Conservation (phyloP, 2,888 invertebrate genomes). For the Lasioglossum zephyrum region DNA sequence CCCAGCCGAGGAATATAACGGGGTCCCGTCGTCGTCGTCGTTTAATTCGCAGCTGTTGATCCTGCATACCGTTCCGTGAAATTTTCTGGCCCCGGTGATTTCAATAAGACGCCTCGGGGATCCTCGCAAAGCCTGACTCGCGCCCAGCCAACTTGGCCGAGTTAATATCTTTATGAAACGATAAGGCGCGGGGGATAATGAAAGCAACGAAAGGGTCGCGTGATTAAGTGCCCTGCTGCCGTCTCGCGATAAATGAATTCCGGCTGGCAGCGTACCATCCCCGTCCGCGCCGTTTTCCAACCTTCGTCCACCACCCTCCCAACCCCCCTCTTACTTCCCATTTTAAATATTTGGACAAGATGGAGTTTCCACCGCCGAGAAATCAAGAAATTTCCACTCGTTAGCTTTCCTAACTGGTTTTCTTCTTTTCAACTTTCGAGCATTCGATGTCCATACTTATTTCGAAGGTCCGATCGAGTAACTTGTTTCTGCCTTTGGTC, state of each 20-base stretch:
- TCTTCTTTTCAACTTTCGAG: background rate
- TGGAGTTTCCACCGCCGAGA: constrained; percentile 17
- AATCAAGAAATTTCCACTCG: constrained; percentile 14
- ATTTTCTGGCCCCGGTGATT: constrained; percentile 64
- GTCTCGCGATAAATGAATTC: constrained; percentile 69
- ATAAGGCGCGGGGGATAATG: constrained; percentile 68
- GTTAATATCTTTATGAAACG: constrained; percentile 72
- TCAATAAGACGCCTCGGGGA: constrained; percentile 67
- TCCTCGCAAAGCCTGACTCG: constrained; percentile 63
- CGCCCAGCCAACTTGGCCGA: constrained; percentile 53
- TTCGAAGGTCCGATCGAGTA: background rate
- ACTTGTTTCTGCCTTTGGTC: background rate
- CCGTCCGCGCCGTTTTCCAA: background rate
- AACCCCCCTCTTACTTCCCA: background rate
- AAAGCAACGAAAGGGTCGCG: constrained; percentile 69
- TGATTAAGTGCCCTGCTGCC: constrained; percentile 66
- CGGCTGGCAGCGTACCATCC: constrained; percentile 42
- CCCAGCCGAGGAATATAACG: background rate
- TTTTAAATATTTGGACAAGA: constrained; percentile 31
- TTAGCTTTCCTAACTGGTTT: background rate
- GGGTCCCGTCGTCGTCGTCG: background rate
- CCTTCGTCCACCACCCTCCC: background rate
- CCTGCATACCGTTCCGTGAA: constrained; percentile 40
- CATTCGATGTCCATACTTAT: background rate
- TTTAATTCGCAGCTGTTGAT: constrained; percentile 55